Evolutionary conservation across 2,797 vertebrate species (phyloP), one percentile per base, ranked within the genome.

Genomic region (Nannoperca obscura): DNA sequence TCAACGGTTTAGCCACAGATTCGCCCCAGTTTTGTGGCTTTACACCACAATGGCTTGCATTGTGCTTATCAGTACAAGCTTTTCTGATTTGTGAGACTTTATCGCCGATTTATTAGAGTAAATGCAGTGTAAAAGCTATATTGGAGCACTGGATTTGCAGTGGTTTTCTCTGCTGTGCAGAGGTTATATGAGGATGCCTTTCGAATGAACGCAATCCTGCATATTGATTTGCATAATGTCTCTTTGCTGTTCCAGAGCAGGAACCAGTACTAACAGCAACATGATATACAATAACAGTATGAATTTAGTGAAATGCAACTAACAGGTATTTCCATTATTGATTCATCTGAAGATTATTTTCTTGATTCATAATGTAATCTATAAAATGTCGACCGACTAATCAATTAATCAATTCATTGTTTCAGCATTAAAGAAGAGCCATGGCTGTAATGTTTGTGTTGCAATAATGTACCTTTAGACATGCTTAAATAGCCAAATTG

Each of bases 141-240:
- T 12, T 54, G 27, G 10, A 69, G 5, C 27, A 9, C 2, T 66
- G n/a, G 17, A 49, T 69, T 44, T 67, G 55, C 11, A 55, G 15
- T 46, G 30, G 5, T 22, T 46, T 24, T 67, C 32, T 27, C 34
- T 69, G 72, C 30, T 62, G 20, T 62, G 46, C 24, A 59, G 52
- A 69, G 8, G n/a, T 60, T 66, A 63, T n/a, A 30, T 9, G 34
- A 77, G 38, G 59, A 20, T 8, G 32, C 49, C 17, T 38, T 76
- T 74, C 1, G 0, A 76, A 60, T 19, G 8, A 54, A 20, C 19
- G 8, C 20, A 42, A 4, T 46, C 38, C 44, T 70, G 10, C 9
- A 6, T 36, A 0, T 36, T 62, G 12, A 68, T 83, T 82, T 81
- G 61, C 63, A 66, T 71, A 17, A 53, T 50, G 20, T 46, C 4